Conservation (phyloP, 2,888 invertebrate species). For the Lordiphosa fenestrarum region DNA sequence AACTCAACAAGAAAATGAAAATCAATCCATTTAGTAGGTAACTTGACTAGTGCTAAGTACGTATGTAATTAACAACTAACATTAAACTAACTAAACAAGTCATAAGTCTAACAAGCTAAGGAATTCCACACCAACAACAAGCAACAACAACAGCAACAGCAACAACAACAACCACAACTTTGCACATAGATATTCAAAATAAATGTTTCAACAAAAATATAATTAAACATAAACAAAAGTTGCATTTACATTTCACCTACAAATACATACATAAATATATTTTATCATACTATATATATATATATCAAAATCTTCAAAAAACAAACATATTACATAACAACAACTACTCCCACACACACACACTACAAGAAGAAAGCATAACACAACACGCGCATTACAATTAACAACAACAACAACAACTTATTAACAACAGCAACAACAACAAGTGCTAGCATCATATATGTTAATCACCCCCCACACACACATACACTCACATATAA, state of each 20-base stretch:
- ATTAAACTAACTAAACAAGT: conserved; percentile 17
- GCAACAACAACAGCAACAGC: conserved; percentile 3
- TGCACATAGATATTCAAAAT: conserved; percentile 59
- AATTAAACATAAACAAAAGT: conserved; percentile 44
- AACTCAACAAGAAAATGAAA: conserved; percentile 26
- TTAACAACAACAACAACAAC: no score
- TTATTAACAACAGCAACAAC: no score
- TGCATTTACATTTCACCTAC: conserved; percentile 66
- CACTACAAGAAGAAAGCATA: no score
- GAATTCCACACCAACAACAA: conserved; percentile 10
- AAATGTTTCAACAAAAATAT: conserved; percentile 37
- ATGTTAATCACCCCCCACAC: conserved; percentile 1
- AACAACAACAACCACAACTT: conserved; percentile 23
- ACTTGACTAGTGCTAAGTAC: conserved; percentile 1
- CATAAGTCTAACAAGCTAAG: conserved; percentile 4
- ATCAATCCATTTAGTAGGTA: no score
- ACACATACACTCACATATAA: conserved; percentile 1
- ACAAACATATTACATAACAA: no score
- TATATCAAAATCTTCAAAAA: not conserved
- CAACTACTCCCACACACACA: no score
- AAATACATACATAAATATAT: conserved; percentile 35
- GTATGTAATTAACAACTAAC: conserved; percentile 59
- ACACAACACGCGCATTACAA: no score
- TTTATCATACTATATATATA: conserved; percentile 15
- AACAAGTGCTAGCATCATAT: no score